Conservation (phyloP, 1,140 invertebrate genomes). For the Pseudomyrmex sp. region DNA sequence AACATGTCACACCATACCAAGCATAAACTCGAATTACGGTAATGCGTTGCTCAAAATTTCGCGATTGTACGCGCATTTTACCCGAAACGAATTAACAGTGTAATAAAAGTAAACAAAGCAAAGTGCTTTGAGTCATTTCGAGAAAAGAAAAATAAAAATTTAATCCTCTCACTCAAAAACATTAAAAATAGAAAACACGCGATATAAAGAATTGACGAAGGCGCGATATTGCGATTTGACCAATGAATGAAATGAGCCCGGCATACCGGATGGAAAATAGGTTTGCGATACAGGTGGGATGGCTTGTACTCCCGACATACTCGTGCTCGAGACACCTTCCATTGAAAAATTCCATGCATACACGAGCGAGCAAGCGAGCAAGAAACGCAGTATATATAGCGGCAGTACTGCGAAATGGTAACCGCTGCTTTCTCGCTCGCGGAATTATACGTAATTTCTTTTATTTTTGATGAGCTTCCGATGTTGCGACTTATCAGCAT, state of each 20-base stretch:
- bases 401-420: conserved; percentile 36
- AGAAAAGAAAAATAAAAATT: no score
- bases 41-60: conserved; percentile 1
- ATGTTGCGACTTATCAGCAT: neutral
- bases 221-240: conserved; percentile 1
- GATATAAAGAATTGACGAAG: neutral
- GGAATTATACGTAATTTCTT: conserved; percentile 55
- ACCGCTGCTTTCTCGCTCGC: neutral
- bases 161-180: neutral
- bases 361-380: conserved; percentile 38
- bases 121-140: no score
- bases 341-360: conserved; percentile 74
- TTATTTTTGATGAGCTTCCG: conserved; percentile 22
- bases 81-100: neutral
- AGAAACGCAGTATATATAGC: neutral
- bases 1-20: neutral
- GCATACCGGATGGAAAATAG: conserved; percentile 16
- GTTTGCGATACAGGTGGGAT: neutral
- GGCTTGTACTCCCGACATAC: conserved; percentile 5
- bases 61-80: neutral
- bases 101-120: no score
- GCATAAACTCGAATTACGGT: conserved; percentile 14
- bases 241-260: conserved; percentile 35
- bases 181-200: neutral
- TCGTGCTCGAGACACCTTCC: conserved; percentile 41